Base-by-base conservation (phyloP, 2,797 vertebrate genomes). In the Danio tinwini region DNA sequence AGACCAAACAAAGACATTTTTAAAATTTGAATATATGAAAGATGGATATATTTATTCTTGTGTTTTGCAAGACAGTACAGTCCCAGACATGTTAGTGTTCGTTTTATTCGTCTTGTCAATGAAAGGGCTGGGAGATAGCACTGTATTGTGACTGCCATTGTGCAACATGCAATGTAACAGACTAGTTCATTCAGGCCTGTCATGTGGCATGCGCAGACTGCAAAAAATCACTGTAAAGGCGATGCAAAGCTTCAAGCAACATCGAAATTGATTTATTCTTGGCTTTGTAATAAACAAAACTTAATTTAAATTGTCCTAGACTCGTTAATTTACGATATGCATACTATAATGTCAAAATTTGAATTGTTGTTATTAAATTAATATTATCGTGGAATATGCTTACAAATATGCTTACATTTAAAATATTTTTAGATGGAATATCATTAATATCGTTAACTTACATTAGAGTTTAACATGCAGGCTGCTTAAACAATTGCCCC, bases 81-180 rank as follows among this genome's bases (percentile, higher is more conserved):
- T 39, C 16, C n/a, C 10, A 40, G 11, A 42, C 5, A 5, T 49
- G 7, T 47, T 21, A 65, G 63, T 68, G 67, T 29, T 69, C 67
- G 40, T 4, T 49, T 53, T 39, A 58, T 5, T 63, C 40, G 29
- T 29, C 37, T 11, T 64, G 44, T 64, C 44, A 64, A 70, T 55
- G 68, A 55, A 70, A 55, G 4, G 40, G 13, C 37, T 53, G 9
- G 21, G 11, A 10, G 53, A 44, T 44, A 11, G 16, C 61, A n/a
- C 7, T 67, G 45, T 58, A 17, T 55, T 71, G 52, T 58, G n/a
- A 58, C 53, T 42, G 37, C 40, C 14, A 17, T 61, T 74, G 39
- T 40, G 12, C 29, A 63, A 59, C 29, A 52, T 63, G 58, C 58
- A 63, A 50, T 63, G 9, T 19, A 68, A 50, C 14, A 29, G 0